These are phyloP conservation scores for Zaprionus inermis DNA, from an alignment of 1,140 invertebrate genomes.

Conservation along the genomic window DNA sequence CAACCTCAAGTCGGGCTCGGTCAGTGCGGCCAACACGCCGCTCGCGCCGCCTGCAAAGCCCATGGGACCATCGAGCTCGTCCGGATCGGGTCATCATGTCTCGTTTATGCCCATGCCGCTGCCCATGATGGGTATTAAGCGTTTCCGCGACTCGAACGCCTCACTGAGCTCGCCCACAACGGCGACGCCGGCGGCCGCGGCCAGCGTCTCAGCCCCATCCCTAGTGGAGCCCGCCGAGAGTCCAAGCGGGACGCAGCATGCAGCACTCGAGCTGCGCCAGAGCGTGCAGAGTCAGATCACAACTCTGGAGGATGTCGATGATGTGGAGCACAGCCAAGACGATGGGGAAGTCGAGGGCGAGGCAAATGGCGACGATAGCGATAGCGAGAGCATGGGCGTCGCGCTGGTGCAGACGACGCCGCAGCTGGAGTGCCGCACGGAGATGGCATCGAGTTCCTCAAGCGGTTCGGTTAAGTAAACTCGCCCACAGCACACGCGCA, in stretches of 20 bases:
- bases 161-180: conserved; percentile 60
- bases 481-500: conserved; percentile 22
- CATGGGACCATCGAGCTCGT: conserved; percentile 47
- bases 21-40: conserved; percentile 69
- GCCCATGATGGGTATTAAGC: conserved; percentile 55
- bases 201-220: conserved; percentile 67
- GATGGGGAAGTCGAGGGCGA: conserved; percentile 47
- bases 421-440: conserved; percentile 60
- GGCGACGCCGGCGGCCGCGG: conserved; percentile 1
- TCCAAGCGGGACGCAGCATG: conserved; percentile 36
- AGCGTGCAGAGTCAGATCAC: conserved; percentile 80
- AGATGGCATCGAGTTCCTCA: conserved; percentile 61
- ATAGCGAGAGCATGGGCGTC: conserved; percentile 62
- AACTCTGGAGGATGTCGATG: conserved; percentile 73
- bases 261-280: conserved; percentile 67
- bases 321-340: conserved; percentile 54
- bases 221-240: conserved; percentile 50
- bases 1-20: conserved; percentile 34
- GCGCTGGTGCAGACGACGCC: conserved; percentile 64
- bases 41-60: conserved; percentile 56
- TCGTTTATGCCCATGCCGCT: conserved; percentile 67
- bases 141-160: conserved; percentile 55
- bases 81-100: conserved; percentile 64
- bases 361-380: conserved; percentile 31
- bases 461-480: conserved; percentile 75